Evolutionary conservation across 2,888 invertebrate species (phyloP).

Genomic region (Vandiemenella viatica): DNA sequence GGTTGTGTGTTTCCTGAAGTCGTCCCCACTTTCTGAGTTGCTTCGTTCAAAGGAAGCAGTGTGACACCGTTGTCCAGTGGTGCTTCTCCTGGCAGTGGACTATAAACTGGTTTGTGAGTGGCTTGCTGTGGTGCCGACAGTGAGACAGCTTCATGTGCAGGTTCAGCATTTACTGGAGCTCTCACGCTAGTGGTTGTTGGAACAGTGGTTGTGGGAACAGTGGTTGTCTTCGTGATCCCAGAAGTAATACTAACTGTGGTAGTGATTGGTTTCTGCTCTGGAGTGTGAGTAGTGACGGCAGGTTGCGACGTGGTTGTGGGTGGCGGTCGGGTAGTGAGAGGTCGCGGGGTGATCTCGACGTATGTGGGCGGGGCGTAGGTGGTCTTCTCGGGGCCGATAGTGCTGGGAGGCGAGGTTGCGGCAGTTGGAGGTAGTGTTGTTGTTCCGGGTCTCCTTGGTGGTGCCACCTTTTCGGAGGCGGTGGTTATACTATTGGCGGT

Average conservation of each 20-base stretch:
- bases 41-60: neutral
- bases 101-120: neutral
- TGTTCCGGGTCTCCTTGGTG: constrained; percentile 4
- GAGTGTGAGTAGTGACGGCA: neutral
- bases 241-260: neutral
- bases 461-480: neutral
- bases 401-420: neutral
- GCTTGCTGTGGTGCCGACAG: neutral
- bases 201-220: neutral
- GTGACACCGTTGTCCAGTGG: neutral
- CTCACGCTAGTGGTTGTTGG: neutral
- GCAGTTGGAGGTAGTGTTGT: neutral
- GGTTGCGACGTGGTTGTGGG: neutral
- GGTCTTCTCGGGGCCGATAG: neutral
- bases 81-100: neutral
- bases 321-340: neutral
- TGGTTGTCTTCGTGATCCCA: neutral
- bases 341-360: neutral
- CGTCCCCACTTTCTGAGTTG: neutral
- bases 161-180: no score
- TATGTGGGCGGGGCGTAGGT: neutral
- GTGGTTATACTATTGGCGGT: constrained; percentile 1
- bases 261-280: neutral
- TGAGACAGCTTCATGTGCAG: neutral
- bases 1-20: neutral